phyloP scores from a whole-genome alignment of 1,140 invertebrate species.

The Drosophila jambulina region DNA sequence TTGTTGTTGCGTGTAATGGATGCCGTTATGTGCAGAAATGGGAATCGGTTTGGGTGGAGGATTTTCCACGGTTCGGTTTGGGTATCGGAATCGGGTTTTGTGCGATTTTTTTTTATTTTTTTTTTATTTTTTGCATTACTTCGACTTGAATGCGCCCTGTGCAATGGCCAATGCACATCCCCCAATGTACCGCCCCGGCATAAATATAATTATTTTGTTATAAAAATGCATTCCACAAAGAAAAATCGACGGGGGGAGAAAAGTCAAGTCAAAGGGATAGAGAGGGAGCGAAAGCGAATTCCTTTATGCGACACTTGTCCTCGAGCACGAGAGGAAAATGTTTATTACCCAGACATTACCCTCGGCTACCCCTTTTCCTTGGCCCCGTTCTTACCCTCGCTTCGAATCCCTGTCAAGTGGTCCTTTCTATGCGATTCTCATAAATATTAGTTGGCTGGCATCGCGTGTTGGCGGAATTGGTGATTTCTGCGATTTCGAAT shows the following conservation, averaged over 20 bases:
- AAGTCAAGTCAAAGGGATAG: neutral
- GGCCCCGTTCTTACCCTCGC: neutral
- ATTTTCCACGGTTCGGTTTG: neutral
- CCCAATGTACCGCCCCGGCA: conserved; percentile 27
- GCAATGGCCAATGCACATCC: conserved; percentile 46
- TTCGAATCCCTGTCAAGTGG: conserved; percentile 19
- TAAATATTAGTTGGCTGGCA: conserved; percentile 26
- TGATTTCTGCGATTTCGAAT: neutral
- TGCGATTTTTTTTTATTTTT: conserved; percentile 52
- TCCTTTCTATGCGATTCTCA: conserved; percentile 39
- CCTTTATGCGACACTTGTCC: conserved; percentile 55
- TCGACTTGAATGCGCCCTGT: conserved; percentile 61
- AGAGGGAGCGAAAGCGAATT: conserved; percentile 2
- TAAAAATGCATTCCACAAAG: conserved; percentile 72
- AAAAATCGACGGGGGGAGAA: neutral
- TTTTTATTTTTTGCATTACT: conserved; percentile 74
- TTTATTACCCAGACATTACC: conserved; percentile 46
- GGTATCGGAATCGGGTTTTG: conserved; percentile 8
- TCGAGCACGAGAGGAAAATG: conserved; percentile 38
- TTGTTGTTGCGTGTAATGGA: conserved; percentile 78
- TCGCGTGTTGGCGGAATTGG: conserved; percentile 1
- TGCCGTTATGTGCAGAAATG: conserved; percentile 63
- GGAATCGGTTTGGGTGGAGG: conserved; percentile 24
- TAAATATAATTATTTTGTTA: conserved; percentile 82
- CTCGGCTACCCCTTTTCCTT: neutral